A percentile compares a stretch with the other conserved stretches of the same genome.
These are phyloP conservation scores for Propithecus perrieri DNA, from an alignment of 2,797 vertebrate species.

Conservation along the genomic window DNA sequence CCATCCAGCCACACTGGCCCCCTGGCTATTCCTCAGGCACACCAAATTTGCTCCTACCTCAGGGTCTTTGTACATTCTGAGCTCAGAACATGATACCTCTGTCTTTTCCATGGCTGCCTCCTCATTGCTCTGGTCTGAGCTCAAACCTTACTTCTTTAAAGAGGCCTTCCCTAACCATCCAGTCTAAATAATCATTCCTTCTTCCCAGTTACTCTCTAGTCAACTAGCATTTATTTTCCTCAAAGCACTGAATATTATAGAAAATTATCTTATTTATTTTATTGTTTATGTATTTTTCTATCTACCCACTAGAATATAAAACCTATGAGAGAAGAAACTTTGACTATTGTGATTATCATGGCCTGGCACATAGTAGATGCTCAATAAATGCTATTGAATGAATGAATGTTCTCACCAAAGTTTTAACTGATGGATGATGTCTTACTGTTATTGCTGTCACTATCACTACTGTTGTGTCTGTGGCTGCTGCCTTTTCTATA, in stretches of 20 bases:
- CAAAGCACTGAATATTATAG: background rate
- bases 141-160: slow-evolving; percentile 17
- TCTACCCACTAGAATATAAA: background rate
- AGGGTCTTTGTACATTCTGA: background rate
- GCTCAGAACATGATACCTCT: background rate
- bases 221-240: background rate
- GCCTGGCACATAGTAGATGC: background rate
- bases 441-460: background rate
- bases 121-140: background rate
- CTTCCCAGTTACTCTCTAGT: background rate
- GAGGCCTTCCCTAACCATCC: background rate
- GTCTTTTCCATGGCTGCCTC: background rate
- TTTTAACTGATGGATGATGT: background rate
- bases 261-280: slow-evolving; percentile 13
- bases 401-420: background rate
- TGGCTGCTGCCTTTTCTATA: background rate
- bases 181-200: background rate
- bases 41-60: background rate
- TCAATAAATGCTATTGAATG: background rate
- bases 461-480: background rate
- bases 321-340: background rate
- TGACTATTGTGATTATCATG: background rate
- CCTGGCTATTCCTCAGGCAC: background rate
- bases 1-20: background rate
- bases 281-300: background rate